A percentile compares a stretch with the other conserved stretches of the same genome.
Evolutionary conservation across 2,888 invertebrate genomes (phyloP).

Genomic region (Protonemura montana): DNA sequence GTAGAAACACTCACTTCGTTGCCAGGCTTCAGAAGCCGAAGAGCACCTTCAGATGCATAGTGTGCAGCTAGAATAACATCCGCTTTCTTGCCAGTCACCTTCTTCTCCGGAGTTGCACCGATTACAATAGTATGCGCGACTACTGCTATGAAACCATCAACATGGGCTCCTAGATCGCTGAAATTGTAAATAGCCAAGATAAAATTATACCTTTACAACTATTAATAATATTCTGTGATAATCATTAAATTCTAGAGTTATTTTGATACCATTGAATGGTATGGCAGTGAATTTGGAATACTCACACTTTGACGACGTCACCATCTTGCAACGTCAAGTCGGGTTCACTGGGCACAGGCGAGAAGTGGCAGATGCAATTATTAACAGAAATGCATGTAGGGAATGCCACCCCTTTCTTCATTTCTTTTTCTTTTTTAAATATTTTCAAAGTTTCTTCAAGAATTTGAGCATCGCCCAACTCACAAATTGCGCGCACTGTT

Average conservation of each 20-base stretch:
- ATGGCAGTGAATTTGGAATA: not conserved
- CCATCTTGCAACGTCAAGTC: slow-evolving; percentile 86
- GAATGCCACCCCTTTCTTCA: slow-evolving; percentile 98
- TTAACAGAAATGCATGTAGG: slow-evolving; percentile 98
- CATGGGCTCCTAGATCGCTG: slow-evolving; percentile 96
- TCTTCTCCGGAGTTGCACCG: slow-evolving; percentile 76
- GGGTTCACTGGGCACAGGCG: slow-evolving; percentile 92
- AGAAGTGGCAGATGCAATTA: slow-evolving; percentile 99
- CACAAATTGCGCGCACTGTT: slow-evolving; percentile 90
- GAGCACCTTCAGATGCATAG: slow-evolving; percentile 93
- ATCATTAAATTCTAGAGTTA: no score
- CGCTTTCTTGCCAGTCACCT: slow-evolving; percentile 87
- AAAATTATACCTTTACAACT: no score
- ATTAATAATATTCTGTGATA: no score
- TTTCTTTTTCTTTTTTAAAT: slow-evolving; percentile 97
- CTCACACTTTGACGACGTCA: slow-evolving; percentile 97
- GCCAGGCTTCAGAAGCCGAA: slow-evolving; percentile 89
- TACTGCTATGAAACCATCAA: slow-evolving; percentile 98
- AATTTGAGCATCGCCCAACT: slow-evolving; percentile 87
- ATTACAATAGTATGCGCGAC: slow-evolving; percentile 95
- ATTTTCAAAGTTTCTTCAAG: slow-evolving; percentile 93
- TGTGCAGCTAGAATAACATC: slow-evolving; percentile 96
- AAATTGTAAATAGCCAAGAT: slow-evolving; percentile 55
- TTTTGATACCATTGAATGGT: slow-evolving; percentile 41
- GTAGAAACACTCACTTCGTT: slow-evolving; percentile 72